Evolutionary conservation across 2,888 invertebrate species (phyloP).

Genomic region (Adela reaumurella): DNA sequence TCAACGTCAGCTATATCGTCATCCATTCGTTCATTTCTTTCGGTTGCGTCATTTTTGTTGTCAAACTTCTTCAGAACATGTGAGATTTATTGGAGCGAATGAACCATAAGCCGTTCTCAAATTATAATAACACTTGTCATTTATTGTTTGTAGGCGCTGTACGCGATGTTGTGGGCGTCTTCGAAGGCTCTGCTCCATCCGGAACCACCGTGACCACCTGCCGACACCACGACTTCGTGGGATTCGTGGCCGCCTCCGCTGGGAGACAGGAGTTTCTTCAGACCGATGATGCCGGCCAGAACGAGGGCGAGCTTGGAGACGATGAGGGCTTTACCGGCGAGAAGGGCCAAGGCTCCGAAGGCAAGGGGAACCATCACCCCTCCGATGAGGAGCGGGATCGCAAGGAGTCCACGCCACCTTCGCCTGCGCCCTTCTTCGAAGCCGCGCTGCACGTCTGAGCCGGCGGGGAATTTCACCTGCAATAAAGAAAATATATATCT

Average conservation of each 20-base stretch:
- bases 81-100: too few species aligned
- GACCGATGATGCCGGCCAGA: constrained; percentile 77
- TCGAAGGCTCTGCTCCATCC: constrained; percentile 64
- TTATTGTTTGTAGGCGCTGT: constrained; percentile 55
- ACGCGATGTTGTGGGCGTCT: constrained; percentile 56
- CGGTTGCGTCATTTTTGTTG: too few species aligned
- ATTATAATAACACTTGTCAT: constrained; percentile 12
- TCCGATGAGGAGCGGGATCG: constrained; percentile 75
- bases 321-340: constrained; percentile 83
- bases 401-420: constrained; percentile 70
- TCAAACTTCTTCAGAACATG: too few species aligned
- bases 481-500: constrained; percentile 14
- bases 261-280: constrained; percentile 76
- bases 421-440: constrained; percentile 66
- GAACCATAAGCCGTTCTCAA: too few species aligned
- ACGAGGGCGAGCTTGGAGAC: constrained; percentile 81
- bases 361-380: constrained; percentile 80
- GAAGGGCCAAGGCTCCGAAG: constrained; percentile 74
- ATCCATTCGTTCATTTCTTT: too few species aligned
- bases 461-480: constrained; percentile 72
- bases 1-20: too few species aligned
- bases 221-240: constrained; percentile 69
- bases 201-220: constrained; percentile 61
- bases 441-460: constrained; percentile 61
- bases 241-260: constrained; percentile 62